Percentiles rank a stretch among this genome's conserved stretches.
These are phyloP conservation scores for Polypterus senegalus DNA, from an alignment of 2,113 vertebrate genomes.

Conservation along the genomic window DNA sequence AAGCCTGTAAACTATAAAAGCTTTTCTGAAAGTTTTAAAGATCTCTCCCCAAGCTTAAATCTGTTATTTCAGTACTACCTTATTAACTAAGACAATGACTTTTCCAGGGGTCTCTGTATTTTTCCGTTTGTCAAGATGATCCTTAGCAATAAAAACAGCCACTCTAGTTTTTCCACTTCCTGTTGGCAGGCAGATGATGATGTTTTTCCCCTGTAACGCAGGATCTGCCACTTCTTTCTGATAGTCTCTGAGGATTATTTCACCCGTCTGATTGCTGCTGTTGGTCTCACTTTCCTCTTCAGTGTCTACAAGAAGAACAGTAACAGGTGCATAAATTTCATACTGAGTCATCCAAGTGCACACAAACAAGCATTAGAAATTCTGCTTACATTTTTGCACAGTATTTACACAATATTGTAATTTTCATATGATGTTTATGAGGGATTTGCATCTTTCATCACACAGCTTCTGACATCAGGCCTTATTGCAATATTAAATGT, in stretches of 20 bases:
- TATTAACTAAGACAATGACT: constrained; percentile 87
- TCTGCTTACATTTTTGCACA: no score
- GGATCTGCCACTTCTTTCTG: constrained; percentile 78
- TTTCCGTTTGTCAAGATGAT: constrained; percentile 71
- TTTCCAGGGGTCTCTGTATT: constrained; percentile 48
- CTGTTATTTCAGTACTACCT: constrained; percentile 46
- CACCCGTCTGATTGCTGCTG: constrained; percentile 39
- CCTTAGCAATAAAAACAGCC: constrained; percentile 77
- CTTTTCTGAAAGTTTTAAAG: no score
- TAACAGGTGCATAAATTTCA: constrained; percentile 9
- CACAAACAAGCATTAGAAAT: no score
- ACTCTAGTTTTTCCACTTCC: constrained; percentile 93
- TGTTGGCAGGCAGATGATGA: constrained; percentile 88
- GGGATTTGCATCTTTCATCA: no score
- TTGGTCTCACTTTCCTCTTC: constrained; percentile 23
- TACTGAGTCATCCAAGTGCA: no score
- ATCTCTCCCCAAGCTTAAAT: background rate
- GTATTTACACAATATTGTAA: no score
- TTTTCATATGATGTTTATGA: no score
- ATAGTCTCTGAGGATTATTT: constrained; percentile 73
- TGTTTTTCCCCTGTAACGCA: constrained; percentile 78
- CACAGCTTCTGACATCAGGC: no score
- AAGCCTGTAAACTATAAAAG: no score
- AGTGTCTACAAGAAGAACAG: constrained; percentile 27
- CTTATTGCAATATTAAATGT: no score